These are phyloP conservation scores for Pelmatolapia mariae DNA, from an alignment of 2,113 vertebrate species.

Conservation along the genomic window DNA sequence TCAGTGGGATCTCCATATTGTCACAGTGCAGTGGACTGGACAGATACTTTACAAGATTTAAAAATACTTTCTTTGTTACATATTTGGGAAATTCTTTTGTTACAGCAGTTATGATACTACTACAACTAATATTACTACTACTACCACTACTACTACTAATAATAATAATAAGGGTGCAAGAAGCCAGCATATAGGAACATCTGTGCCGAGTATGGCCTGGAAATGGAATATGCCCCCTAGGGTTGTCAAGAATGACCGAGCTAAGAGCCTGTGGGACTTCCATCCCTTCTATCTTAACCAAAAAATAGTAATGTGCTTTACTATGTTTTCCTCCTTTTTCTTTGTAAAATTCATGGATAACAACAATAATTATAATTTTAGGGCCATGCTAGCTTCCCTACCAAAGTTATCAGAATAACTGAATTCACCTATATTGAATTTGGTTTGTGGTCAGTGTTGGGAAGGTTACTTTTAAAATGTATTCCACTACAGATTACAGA, in stretches of 20 bases:
- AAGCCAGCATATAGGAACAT: not conserved
- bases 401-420: not conserved
- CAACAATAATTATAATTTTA: not conserved
- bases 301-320: not conserved
- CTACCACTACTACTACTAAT: fast-evolving
- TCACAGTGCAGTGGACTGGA: not conserved
- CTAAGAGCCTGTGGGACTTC: not conserved
- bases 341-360: not conserved
- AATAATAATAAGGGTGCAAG: not conserved
- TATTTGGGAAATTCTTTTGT: not conserved
- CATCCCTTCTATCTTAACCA: not conserved
- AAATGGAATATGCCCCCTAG: not conserved
- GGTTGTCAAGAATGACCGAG: not conserved
- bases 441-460: not conserved
- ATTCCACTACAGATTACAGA: too few species aligned
- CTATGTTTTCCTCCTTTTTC: not conserved
- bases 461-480: too few species aligned
- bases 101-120: not conserved
- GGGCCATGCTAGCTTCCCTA: not conserved
- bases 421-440: not conserved
- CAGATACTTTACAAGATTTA: not conserved
- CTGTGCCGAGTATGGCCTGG: not conserved
- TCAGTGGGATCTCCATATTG: not conserved
- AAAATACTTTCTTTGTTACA: not conserved
- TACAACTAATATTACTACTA: not conserved